Base-by-base conservation (phyloP, 53 echinoderm and acorn worm genomes). In the Pentamera pediparva region DNA sequence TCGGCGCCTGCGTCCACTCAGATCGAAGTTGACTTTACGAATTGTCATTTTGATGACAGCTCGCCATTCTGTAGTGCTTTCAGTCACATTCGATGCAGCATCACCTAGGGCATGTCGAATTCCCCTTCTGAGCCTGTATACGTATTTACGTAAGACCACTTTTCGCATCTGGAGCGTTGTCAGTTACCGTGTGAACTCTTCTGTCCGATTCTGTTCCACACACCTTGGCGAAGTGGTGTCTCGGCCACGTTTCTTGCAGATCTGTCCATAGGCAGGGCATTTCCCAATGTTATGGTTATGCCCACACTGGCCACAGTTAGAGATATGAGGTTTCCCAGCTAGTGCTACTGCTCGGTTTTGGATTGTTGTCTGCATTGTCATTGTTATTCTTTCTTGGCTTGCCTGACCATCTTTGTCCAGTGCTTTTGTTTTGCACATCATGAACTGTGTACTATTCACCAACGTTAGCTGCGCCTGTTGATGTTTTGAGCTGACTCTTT, bases 1-100 rank as follows among this genome's bases (percentile, higher is more conserved):
- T 74, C 69, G 0, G 75, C 73, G 54, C 87, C 82, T n/a, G 64
- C 64, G 28, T 87, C 87, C 20, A n/a, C n/a, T n/a, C n/a, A 87
- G 58, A 28, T 87, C 78, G 29, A 87, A 75, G 10, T 65, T 59
- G 26, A 78, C 50, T 17, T 36, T 36, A 32, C 53, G 31, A 18
- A 31, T 22, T 4, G 72, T 74, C 18, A 82, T 47, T 5, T 48
- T 54, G 31, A 64, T 43, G 8, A 11, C 10, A 35, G 43, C 17
- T 19, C 17, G 70, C 80, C 71, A 80, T 58, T 80, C 80, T 10
- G 26, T 7, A 27, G 65, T 32, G 12, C n/a, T n/a, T n/a, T n/a
- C n/a, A n/a, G n/a, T n/a, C n/a, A n/a, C n/a, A n/a, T n/a, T 15
- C 43, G 43, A 43, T 15, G 9, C 43, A 43, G 43, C 9, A 9